A percentile compares a stretch with the other conserved stretches of the same genome.
Conservation (phyloP, 2,888 invertebrate genomes). For the Diarsia mendica region DNA sequence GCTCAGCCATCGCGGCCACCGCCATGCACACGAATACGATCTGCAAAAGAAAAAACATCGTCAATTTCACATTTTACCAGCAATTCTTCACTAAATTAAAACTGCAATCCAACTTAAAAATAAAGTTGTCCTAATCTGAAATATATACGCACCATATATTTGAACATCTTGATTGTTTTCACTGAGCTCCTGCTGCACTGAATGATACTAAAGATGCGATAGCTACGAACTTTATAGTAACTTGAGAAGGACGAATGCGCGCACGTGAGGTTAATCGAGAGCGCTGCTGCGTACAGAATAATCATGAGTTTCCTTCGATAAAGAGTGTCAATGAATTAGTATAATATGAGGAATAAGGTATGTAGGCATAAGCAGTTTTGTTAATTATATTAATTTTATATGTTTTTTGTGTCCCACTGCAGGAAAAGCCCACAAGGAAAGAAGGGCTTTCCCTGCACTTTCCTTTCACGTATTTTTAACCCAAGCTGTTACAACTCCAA, state of each 20-base stretch:
- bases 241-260: conserved; percentile 73
- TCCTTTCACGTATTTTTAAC: too few relatives aligned
- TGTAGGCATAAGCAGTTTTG: too few relatives aligned
- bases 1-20: conserved; percentile 77
- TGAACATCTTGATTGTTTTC: conserved; percentile 81
- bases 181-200: conserved; percentile 69
- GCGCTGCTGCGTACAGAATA: conserved; percentile 64
- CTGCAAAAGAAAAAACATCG: conserved; percentile 69
- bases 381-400: too few relatives aligned
- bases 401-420: too few relatives aligned
- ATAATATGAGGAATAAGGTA: too few relatives aligned
- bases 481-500: too few relatives aligned
- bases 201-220: conserved; percentile 71
- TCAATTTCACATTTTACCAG: background rate
- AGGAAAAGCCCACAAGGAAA: too few relatives aligned
- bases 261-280: conserved; percentile 66
- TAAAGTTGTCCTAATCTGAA: background rate
- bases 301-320: conserved; percentile 61
- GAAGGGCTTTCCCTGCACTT: too few relatives aligned
- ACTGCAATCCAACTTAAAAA: background rate
- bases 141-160: conserved; percentile 78
- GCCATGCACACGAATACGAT: conserved; percentile 80
- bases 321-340: too few relatives aligned
- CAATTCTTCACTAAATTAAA: background rate
- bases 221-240: conserved; percentile 73